A percentile compares a stretch with the other conserved stretches of the same genome.
Conservation (phyloP, 2,797 vertebrate species). For the Acanthurus leucopareius region DNA sequence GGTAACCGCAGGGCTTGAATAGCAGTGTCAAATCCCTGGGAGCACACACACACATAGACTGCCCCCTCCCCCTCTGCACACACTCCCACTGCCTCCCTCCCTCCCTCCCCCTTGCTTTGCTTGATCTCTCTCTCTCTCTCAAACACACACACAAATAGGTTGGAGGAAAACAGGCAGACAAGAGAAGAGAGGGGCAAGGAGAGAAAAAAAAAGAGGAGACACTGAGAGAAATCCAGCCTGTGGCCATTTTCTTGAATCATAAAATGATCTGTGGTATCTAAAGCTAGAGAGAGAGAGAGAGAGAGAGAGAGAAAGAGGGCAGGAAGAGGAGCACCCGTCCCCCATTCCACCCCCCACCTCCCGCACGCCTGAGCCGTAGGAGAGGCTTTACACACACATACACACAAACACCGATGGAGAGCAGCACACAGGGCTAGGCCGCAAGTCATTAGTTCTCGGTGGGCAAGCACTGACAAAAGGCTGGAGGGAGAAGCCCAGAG, state of each 20-base stretch:
- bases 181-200: slow-evolving; percentile 37
- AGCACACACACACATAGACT: slow-evolving; percentile 85
- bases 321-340: slow-evolving; percentile 44
- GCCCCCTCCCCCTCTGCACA: slow-evolving; percentile 78
- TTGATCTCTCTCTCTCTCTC: slow-evolving; percentile 60
- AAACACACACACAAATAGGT: slow-evolving; percentile 71
- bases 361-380: slow-evolving; percentile 51
- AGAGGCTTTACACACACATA: slow-evolving; percentile 65
- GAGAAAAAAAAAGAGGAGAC: slow-evolving; percentile 33
- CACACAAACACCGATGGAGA: slow-evolving; percentile 40
- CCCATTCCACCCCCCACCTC: slow-evolving; percentile 58
- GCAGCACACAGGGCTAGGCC: slow-evolving; percentile 80
- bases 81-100: slow-evolving; percentile 74
- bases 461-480: slow-evolving; percentile 84
- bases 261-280: slow-evolving; percentile 76
- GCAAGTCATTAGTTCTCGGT: slow-evolving; percentile 79
- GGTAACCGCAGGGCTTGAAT: slow-evolving; percentile 92
- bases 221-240: slow-evolving; percentile 46
- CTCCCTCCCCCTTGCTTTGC: slow-evolving; percentile 50
- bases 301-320: too few relatives aligned
- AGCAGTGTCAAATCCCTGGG: slow-evolving; percentile 91
- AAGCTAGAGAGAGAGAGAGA: slow-evolving; percentile 27
- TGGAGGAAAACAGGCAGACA: slow-evolving; percentile 67
- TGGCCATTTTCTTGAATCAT: slow-evolving; percentile 60
- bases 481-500: slow-evolving; percentile 62